Percentiles rank a stretch among this genome's conserved stretches.
Evolutionary conservation across 2,888 invertebrate genomes (phyloP).

Genomic region (Aporophyla nigra): DNA sequence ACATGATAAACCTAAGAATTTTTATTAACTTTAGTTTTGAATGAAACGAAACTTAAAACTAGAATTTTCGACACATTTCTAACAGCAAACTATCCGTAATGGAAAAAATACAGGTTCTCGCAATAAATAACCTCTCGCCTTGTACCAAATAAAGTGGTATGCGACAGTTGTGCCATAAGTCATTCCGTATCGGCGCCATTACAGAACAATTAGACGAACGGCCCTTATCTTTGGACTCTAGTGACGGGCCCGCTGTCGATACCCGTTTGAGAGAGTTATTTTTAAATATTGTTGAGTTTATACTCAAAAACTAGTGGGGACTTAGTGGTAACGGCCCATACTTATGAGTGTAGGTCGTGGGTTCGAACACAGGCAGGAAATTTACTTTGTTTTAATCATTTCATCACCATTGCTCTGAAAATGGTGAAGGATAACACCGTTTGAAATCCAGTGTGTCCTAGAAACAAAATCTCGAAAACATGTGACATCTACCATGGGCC

Average conservation of each 20-base stretch:
- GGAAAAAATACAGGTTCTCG: constrained; percentile 58
- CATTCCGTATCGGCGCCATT: constrained; percentile 80
- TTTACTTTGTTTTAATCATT: no score
- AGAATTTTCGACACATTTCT: constrained; percentile 31
- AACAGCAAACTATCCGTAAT: constrained; percentile 19
- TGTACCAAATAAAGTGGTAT: constrained; percentile 64
- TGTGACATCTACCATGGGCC: no score
- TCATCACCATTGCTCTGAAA: no score
- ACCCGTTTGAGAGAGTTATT: not conserved
- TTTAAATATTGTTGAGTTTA: not conserved
- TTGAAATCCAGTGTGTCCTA: no score
- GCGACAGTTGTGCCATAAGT: constrained; percentile 71
- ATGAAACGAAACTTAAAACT: constrained; percentile 2
- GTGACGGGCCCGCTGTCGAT: constrained; percentile 48
- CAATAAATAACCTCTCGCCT: constrained; percentile 58
- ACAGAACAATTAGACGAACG: constrained; percentile 85
- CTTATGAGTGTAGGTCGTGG: no score
- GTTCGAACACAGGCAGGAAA: no score
- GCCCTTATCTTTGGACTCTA: constrained; percentile 73
- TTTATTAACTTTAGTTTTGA: no score
- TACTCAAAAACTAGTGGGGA: not conserved
- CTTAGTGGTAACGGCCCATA: no score
- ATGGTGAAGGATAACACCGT: no score
- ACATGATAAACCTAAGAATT: no score
- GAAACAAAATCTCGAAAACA: no score